Base-by-base conservation (phyloP, 2,797 vertebrate genomes). In the Galago senegalensis region DNA sequence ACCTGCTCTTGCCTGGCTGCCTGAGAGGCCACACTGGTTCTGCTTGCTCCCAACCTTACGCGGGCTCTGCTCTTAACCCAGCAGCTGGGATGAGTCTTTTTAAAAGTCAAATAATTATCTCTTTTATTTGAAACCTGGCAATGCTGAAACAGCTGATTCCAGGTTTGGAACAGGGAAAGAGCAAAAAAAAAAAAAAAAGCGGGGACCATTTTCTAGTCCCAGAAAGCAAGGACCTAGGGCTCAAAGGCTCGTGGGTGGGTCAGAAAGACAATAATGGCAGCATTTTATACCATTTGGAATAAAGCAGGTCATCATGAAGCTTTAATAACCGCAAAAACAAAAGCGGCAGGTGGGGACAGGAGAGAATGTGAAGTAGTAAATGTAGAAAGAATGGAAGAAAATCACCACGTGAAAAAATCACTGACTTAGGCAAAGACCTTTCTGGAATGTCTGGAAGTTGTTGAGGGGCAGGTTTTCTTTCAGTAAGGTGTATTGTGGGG, bases 371-470 rank as follows among this genome's bases (percentile, higher is more conserved):
- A 43, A 10, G 31, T 25, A 70, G 53, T 40, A 58, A 25, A 18
- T 46, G 17, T 13, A 77, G 69, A 85, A 60, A 67, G 58, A 86
- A 34, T 34, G 75, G 58, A 46, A 77, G 69, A 81, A 80, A 73
- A 34, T 56, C 34, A 46, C 61, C 6, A 11, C 70, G 37, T 40
- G 60, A 37, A 70, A 84, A 77, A 89, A 61, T 83, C 7, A 65
- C 1, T 37, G 80, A 46, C 56, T 67, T 16, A n/a, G 69, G 34
- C 49, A 92, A 27, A 49, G 27, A 40, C 37, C 13, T 0, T 58
- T 34, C 10, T 34, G 65, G 87, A 49, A 31, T 20, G 37, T 49
- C 43, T 31, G 37, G 75, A 17, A 75, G 8, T 20, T 29, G n/a
- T 34, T 29, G 23, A 61, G 43, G 16, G 82, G 43, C 7, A 4